Evolutionary conservation across 2,888 invertebrate species (phyloP).

Genomic region (Tenthredo notha): DNA sequence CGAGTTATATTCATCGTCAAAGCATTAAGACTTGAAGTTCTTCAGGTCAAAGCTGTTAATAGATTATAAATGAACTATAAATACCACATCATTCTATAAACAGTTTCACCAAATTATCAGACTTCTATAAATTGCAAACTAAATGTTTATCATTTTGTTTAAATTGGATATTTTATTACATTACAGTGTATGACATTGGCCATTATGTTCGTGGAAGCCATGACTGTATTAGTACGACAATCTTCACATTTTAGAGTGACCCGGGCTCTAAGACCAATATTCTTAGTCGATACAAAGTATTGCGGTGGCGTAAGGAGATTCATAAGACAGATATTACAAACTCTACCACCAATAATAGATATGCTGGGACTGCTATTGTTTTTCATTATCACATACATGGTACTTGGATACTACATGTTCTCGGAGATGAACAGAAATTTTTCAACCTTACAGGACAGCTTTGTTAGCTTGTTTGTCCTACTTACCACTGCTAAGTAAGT

Average conservation of each 20-base stretch:
- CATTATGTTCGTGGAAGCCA: slow-evolving; percentile 91
- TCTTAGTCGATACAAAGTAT: slow-evolving; percentile 91
- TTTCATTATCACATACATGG: slow-evolving; percentile 90
- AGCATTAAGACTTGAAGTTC: slow-evolving; percentile 30
- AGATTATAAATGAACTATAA: not conserved
- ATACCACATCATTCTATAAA: not conserved
- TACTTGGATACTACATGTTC: slow-evolving; percentile 91
- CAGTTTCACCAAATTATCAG: not conserved
- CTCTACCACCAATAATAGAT: slow-evolving; percentile 92
- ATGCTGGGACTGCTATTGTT: slow-evolving; percentile 92
- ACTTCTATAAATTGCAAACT: not conserved
- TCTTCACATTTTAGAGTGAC: slow-evolving; percentile 93
- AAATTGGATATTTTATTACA: not conserved
- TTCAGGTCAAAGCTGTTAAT: not conserved
- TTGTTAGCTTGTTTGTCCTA: slow-evolving; percentile 93
- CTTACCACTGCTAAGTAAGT: slow-evolving; percentile 95
- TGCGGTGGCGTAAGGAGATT: slow-evolving; percentile 89
- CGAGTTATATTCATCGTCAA: not conserved
- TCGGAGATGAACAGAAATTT: slow-evolving; percentile 90
- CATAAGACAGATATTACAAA: slow-evolving; percentile 90
- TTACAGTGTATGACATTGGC: slow-evolving; percentile 86
- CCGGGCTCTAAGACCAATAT: slow-evolving; percentile 92
- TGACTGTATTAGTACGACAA: slow-evolving; percentile 89
- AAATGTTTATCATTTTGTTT: not conserved
- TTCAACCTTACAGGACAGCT: slow-evolving; percentile 88